A percentile compares a stretch with the other conserved stretches of the same genome.
phyloP scores from a whole-genome alignment of 2,113 vertebrate genomes.

The Pipra filicauda region DNA sequence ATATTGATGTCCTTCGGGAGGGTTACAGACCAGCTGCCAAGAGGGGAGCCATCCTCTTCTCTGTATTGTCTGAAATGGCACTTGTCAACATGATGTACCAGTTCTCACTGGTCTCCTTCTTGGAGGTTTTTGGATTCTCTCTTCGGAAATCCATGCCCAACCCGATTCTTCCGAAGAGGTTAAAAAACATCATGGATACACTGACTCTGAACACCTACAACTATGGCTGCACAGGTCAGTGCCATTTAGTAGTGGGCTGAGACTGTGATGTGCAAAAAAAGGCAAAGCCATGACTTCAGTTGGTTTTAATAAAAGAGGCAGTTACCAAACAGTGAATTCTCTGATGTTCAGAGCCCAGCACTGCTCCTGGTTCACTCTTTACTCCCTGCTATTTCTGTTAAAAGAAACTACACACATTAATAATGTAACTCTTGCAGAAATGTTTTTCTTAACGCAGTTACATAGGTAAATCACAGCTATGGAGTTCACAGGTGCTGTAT shows the following conservation, averaged over 20 bases:
- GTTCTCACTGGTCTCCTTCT: slow-evolving; percentile 89
- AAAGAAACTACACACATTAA: neutral
- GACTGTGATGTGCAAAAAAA: neutral
- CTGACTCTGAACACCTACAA: slow-evolving; percentile 91
- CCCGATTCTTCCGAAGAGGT: slow-evolving; percentile 76
- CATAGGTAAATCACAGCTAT: neutral
- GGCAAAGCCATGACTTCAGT: neutral
- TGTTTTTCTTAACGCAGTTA: neutral
- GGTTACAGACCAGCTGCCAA: slow-evolving; percentile 92
- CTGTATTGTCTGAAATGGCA: slow-evolving; percentile 93
- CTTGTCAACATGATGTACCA: slow-evolving; percentile 96
- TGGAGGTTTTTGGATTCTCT: slow-evolving; percentile 88
- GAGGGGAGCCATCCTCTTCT: slow-evolving; percentile 91
- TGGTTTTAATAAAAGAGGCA: neutral
- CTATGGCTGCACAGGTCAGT: slow-evolving; percentile 91
- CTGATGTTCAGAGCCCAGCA: neutral
- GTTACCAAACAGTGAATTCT: neutral
- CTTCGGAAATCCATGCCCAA: slow-evolving; percentile 86
- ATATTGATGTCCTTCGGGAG: slow-evolving; percentile 90
- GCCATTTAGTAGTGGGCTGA: neutral
- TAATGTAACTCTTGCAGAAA: neutral
- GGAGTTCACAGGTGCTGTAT: neutral
- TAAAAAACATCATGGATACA: slow-evolving; percentile 87
- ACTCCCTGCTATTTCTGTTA: neutral
- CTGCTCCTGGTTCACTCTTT: neutral